Percentiles rank a stretch among this genome's conserved stretches.
Evolutionary conservation across 2,797 vertebrate species (phyloP).

Genomic region (Xyrichtys novacula): DNA sequence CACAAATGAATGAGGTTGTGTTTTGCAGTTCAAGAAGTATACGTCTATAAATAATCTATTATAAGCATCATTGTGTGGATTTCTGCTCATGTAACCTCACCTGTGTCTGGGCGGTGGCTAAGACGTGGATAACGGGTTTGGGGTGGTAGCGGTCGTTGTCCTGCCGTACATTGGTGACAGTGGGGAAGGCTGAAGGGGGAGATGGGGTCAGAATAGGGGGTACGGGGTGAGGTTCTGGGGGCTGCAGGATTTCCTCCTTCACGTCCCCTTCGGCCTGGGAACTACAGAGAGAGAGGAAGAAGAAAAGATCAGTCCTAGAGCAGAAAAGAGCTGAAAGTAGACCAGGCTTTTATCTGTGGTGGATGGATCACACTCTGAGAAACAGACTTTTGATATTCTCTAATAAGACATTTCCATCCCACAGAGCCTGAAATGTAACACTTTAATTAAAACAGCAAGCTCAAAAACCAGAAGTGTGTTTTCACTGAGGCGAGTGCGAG

Average conservation of each 20-base stretch:
- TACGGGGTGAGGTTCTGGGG: slow-evolving; percentile 95
- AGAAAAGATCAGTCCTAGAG: background rate
- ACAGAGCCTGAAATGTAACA: slow-evolving; percentile 7
- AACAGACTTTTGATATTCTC: slow-evolving; percentile 11
- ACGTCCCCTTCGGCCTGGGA: slow-evolving; percentile 94
- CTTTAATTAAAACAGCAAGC: slow-evolving; percentile 10
- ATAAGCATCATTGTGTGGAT: background rate
- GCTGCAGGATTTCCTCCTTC: slow-evolving; percentile 97
- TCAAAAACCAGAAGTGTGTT: background rate
- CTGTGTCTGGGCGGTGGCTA: slow-evolving; percentile 84
- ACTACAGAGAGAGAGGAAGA: slow-evolving; percentile 70
- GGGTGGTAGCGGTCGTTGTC: slow-evolving; percentile 99
- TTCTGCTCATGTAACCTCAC: slow-evolving; percentile 27
- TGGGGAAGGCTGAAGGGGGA: slow-evolving; percentile 95
- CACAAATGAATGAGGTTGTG: too few relatives aligned
- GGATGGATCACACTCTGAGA: background rate
- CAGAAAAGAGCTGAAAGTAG: background rate
- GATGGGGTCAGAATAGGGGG: slow-evolving; percentile 97
- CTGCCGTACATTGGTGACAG: slow-evolving; percentile 95
- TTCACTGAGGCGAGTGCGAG: background rate
- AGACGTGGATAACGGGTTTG: slow-evolving; percentile 94
- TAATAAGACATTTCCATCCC: slow-evolving; percentile 10
- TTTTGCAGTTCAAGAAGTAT: too few relatives aligned
- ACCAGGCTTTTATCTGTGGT: background rate
- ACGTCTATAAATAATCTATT: too few relatives aligned